Conservation (phyloP, 2,113 vertebrate genomes). For the Plectropomus leopardus region DNA sequence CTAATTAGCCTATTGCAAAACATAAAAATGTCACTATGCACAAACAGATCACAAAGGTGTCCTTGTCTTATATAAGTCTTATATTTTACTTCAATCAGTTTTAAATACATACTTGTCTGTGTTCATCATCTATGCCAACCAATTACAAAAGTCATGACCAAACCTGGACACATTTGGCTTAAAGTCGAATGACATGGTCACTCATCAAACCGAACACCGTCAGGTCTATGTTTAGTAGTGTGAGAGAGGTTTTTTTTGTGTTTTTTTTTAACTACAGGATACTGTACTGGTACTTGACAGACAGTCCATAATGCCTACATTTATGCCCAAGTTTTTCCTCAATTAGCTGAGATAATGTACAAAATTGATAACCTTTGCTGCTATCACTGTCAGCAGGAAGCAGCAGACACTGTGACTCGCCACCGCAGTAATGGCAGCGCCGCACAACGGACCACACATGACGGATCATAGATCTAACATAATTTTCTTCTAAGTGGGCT, state of each 20-base stretch:
- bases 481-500: background rate
- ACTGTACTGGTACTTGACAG: background rate
- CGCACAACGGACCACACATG: no score
- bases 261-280: background rate
- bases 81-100: no score
- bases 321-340: background rate
- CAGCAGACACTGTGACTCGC: no score
- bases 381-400: background rate
- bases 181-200: background rate
- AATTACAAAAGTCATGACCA: background rate
- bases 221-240: background rate
- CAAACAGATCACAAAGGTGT: no score
- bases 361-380: no score
- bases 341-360: background rate
- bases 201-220: background rate
- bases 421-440: background rate
- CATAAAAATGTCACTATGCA: no score
- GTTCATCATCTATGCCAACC: no score
- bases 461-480: background rate
- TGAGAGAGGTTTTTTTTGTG: background rate
- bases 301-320: background rate
- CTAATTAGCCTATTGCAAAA: no score
- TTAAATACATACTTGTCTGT: no score
- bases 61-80: no score
- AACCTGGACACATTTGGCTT: background rate